Base-by-base conservation (phyloP, 2,797 vertebrate genomes). In the Channa striata region DNA sequence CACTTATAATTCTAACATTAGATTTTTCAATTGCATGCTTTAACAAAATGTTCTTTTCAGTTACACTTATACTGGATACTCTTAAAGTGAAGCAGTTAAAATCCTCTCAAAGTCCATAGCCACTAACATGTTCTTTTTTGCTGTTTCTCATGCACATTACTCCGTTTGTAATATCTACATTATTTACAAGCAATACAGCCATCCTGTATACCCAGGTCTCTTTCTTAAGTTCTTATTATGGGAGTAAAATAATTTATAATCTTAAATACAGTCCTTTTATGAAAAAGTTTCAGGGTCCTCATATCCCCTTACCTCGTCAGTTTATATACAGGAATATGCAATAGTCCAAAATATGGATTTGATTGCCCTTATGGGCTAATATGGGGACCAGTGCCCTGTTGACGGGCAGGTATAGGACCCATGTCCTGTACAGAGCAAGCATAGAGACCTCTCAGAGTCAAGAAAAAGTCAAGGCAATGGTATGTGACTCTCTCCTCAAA, bases 131-230 rank as follows among this genome's bases (percentile, higher is more conserved):
- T 96, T 96, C 96, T 21, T 96, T 95, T 97, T 96, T 96, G 97
- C 91, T 95, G 95, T 96, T 96, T 92, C 95, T 99, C 97, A 99
- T 99, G 97, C 97, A 99, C 96, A 95, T 96, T 95, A 96, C 95
- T 98, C 96, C 93, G 92, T 97, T 90, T 93, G 88, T 90, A 91
- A 84, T 99, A 99, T 99, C 95, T 99, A 99, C 97, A 99, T 82
- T 99, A 99, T 99, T 92, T 99, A 99, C 98, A 99, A 96, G 96
- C 96, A 96, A 95, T 97, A 98, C 96, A 98, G 96, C 97, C 96
- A 77, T 92, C 91, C 88, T 90, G 91, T 92, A 78, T 87, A 90
- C 84, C 87, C 91, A 90, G 87, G 90, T 90, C 91, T 92, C 89
- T 91, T 84, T 91, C 89, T 90, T 89, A 91, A 89, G 81, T 91